Evolutionary conservation across 2,797 vertebrate species (phyloP), one percentile per base, ranked within the genome.

Genomic region (Lateolabrax maculatus): DNA sequence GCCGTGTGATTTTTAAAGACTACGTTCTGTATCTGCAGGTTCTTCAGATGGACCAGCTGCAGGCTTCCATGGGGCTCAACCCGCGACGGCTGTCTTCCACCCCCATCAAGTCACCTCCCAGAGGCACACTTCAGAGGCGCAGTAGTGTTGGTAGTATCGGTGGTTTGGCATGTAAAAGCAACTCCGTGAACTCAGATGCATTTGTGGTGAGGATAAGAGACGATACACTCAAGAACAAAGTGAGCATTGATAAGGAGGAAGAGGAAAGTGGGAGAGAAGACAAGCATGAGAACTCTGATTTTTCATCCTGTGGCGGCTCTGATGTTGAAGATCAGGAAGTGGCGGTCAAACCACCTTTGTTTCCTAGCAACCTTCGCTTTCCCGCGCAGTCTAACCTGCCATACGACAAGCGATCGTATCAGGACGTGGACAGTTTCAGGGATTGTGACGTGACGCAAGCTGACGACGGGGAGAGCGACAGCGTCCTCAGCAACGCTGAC

Each of bases 51-150:
- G 96, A 98, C 86, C 95, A 91, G 86, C 83, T 91, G 11, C 75
- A 84, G 84, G 90, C 11, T 83, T 83, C 75, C 29, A 56, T 5
- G 7, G 88, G 81, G 29, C 84, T 81, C 65, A 83, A 88, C 21
- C 84, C 87, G 3, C 92, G 94, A 15, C 95, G 95, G 29, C 96
- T 98, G 68, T 99, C 98, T 73, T 99, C 98, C 83, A 99, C 98
- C 2, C 98, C 98, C 36, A 94, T 99, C 72, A 98, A 98, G 92
- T 85, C 80, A 0, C 75, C 93, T 19, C 90, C 94, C 43, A 64
- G 57, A 53, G 73, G 57, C 11, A 34, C 43, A 2, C 8, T 0
- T 36, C 75, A 53, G 57, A 82, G 81, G 41, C 6, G 60, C 16
- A 10, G 12, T 0, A 74, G 76, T 6, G 36, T 34, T 1, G 25